A percentile compares a stretch with the other conserved stretches of the same genome.
These are phyloP conservation scores for Tenebrosternarchus preto DNA, from an alignment of 2,113 vertebrate species.

Conservation along the genomic window DNA sequence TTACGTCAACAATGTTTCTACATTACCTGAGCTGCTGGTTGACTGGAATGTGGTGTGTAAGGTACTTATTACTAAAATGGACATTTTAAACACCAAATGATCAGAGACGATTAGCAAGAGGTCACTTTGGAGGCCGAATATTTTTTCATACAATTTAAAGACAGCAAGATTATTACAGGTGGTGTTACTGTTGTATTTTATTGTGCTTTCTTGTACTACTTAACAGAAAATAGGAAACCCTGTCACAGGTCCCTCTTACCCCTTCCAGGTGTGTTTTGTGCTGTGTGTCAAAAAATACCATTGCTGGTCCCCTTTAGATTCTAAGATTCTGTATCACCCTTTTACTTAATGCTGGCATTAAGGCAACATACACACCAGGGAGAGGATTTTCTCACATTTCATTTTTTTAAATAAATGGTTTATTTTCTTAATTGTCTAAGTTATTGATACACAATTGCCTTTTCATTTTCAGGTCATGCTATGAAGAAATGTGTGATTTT, in stretches of 20 bases:
- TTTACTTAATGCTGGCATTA: constrained; percentile 98
- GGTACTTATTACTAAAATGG: constrained; percentile 33
- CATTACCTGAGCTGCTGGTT: constrained; percentile 12
- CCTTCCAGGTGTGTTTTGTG: constrained; percentile 53
- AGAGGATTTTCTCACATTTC: constrained; percentile 70
- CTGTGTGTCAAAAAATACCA: constrained; percentile 49
- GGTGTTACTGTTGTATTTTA: constrained; percentile 16
- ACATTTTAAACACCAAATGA: constrained; percentile 32
- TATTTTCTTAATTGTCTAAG: constrained; percentile 77
- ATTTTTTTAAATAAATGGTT: constrained; percentile 55
- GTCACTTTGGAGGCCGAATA: constrained; percentile 11
- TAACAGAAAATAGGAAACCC: constrained; percentile 33
- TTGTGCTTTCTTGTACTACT: constrained; percentile 23
- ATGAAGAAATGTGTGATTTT: constrained; percentile 81
- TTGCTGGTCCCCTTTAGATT: constrained; percentile 43
- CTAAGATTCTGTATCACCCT: constrained; percentile 50
- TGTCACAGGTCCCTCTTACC: constrained; percentile 13
- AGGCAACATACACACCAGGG: constrained; percentile 73
- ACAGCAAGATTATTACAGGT: constrained; percentile 17
- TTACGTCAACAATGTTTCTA: constrained; percentile 17
- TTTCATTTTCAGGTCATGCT: constrained; percentile 74
- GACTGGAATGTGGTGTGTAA: constrained; percentile 30
- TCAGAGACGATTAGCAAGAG: constrained; percentile 31
- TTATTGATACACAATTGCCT: constrained; percentile 84
- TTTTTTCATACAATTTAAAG: constrained; percentile 35